Base-by-base conservation (phyloP, 2,113 vertebrate species). In the Colistium nudipinnis region DNA sequence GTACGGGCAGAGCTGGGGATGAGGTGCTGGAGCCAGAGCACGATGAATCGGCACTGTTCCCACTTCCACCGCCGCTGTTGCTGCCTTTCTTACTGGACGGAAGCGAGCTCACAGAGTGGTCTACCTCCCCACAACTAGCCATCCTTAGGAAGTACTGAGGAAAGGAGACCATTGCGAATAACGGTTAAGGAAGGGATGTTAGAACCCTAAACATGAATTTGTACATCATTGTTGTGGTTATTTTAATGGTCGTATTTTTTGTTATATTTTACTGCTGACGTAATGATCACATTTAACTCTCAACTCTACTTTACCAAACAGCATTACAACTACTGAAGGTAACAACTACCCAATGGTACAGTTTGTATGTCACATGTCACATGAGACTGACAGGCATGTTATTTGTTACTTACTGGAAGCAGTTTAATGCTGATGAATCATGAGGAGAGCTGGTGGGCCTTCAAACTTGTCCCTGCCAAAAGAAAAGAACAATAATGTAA, bases 41-140 rank as follows among this genome's bases (percentile, higher is more conserved):
- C 0, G 88, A 83, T 0, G 90, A 86, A 39, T 89, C 90, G 12
- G 88, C 70, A 24, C 81, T 79, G 76, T 82, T 87, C 10, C 87
- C 88, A 48, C 87, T 83, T 54, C 88, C 87, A 30, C 82, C 79
- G n/a, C 87, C 78, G 6, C 57, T 74, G 70, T 93, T 94, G 22
- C 93, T 93, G 2, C 94, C 89, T 92, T 97, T 99, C 91, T 93
- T 95, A 2, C 93, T 96, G 7, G 96, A 93, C 81, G 96, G 94
- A 89, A 98, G 94, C 79, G 96, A 94, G 91, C 94, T 95, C 92
- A 98, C 89, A 0, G 97, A 95, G 86, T 96, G 96, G 92, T 98
- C 95, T 56, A 99, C 91, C 89, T 98, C 97, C 20, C 97, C 95
- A 88, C 96, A 98, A 91, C 98, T 95, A 90, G 97, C 98, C 98